These are phyloP conservation scores for Ephydatia muelleri DNA, from an alignment of 37 sponge, comb jelly and placozoan species.

Conservation along the genomic window DNA sequence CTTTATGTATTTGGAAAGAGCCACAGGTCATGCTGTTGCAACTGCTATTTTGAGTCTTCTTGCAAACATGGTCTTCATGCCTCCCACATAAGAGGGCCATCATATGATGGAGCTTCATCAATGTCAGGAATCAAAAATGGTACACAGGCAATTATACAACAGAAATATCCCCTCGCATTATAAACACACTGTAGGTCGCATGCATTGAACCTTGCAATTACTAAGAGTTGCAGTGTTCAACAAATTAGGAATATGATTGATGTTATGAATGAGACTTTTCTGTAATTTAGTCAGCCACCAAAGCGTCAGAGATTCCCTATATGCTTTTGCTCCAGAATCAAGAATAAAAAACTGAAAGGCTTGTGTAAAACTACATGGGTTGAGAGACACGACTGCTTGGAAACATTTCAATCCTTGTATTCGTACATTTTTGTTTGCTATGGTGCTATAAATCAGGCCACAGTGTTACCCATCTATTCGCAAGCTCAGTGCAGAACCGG, in stretches of 20 bases:
- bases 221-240: constrained; percentile 30
- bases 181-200: too few species aligned
- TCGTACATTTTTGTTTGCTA: constrained; percentile 23
- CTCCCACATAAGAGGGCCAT: too few species aligned
- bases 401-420: constrained; percentile 37
- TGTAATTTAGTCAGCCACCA: constrained; percentile 37
- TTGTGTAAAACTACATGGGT: constrained; percentile 59
- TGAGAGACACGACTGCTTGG: constrained; percentile 54
- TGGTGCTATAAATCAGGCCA: constrained; percentile 45
- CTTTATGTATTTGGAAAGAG: too few species aligned
- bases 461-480: background rate
- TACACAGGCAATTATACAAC: too few species aligned
- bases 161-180: too few species aligned
- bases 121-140: too few species aligned
- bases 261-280: constrained; percentile 36
- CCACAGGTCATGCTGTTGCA: too few species aligned
- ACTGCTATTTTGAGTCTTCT: too few species aligned
- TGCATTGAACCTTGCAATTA: constrained; percentile 39
- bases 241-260: constrained; percentile 35
- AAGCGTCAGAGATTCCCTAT: constrained; percentile 39
- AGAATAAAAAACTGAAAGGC: constrained; percentile 35
- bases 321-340: constrained; percentile 7
- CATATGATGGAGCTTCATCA: too few species aligned
- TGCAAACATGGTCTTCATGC: too few species aligned
- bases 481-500: too few species aligned